A percentile compares a stretch with the other conserved stretches of the same genome.
phyloP scores from a whole-genome alignment of 2,113 vertebrate genomes.

The Picathartes gymnocephalus region DNA sequence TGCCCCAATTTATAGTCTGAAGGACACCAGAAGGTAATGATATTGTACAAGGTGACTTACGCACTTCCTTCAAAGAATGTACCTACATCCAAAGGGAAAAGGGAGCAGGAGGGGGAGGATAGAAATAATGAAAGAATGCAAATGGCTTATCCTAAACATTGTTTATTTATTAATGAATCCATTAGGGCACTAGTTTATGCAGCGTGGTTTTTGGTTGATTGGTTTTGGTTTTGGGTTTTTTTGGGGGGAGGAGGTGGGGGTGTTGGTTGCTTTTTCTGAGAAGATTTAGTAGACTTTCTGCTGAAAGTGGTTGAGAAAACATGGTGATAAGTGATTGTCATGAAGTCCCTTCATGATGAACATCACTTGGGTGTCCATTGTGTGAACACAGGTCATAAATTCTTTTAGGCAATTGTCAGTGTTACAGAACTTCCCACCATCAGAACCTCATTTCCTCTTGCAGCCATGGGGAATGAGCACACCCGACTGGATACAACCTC shows the following conservation, averaged over 20 bases:
- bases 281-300: background rate
- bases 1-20: background rate
- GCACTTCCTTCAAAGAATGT: background rate
- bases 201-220: background rate
- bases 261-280: background rate
- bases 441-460: background rate
- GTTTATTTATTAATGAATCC: background rate
- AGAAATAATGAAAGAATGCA: background rate
- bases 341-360: background rate
- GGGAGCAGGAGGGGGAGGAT: background rate
- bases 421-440: background rate
- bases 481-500: accelerated
- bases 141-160: background rate
- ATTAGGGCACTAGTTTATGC: background rate
- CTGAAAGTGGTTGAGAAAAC: background rate
- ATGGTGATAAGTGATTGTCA: background rate
- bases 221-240: background rate
- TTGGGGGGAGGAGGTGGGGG: accelerated
- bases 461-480: accelerated
- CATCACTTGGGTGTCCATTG: background rate
- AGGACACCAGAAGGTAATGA: background rate
- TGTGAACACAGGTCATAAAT: accelerated
- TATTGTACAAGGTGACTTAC: background rate
- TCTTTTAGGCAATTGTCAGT: accelerated
- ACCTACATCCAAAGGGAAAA: background rate